These are phyloP conservation scores for Bursaphelenchus okinawaensis DNA, from an alignment of 2,888 invertebrate genomes.

Conservation along the genomic window DNA sequence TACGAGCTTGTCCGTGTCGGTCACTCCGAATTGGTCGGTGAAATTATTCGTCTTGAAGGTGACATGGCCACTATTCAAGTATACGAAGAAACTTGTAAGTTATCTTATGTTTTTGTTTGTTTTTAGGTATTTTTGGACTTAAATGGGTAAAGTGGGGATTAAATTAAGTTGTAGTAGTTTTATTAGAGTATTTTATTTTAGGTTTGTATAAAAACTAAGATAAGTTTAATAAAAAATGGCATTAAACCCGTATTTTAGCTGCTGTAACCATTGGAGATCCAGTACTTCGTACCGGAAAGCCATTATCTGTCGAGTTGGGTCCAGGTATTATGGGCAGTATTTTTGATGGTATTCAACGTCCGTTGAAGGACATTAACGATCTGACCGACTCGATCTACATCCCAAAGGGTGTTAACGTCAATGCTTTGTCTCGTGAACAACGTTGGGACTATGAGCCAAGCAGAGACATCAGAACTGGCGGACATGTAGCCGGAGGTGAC, in stretches of 20 bases:
- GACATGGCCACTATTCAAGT: conserved; percentile 99
- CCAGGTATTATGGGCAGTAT: conserved; percentile 98
- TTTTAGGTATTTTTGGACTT: neutral
- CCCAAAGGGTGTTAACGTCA: conserved; percentile 90
- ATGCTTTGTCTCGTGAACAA: conserved; percentile 74
- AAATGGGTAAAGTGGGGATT: neutral
- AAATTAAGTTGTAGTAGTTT: conserved; percentile 4
- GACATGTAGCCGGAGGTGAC: conserved; percentile 97
- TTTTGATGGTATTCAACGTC: conserved; percentile 99
- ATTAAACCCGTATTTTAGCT: conserved; percentile 65
- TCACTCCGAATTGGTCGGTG: conserved; percentile 93
- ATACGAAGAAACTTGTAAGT: conserved; percentile 64
- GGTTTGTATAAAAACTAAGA: conserved; percentile 1
- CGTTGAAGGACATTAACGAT: conserved; percentile 86
- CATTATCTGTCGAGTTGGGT: conserved; percentile 94
- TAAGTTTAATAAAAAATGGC: too few species aligned
- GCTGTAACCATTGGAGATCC: conserved; percentile 99
- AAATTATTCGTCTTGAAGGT: conserved; percentile 98
- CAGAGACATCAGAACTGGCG: conserved; percentile 69
- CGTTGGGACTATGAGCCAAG: conserved; percentile 86
- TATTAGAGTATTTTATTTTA: conserved; percentile 1
- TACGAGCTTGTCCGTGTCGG: conserved; percentile 99
- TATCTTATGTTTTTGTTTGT: conserved; percentile 3
- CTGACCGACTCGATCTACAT: conserved; percentile 94
- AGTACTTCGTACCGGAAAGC: conserved; percentile 94